A percentile compares a stretch with the other conserved stretches of the same genome.
Conservation (phyloP, 2,888 invertebrate genomes). For the Acrobasis repandana region DNA sequence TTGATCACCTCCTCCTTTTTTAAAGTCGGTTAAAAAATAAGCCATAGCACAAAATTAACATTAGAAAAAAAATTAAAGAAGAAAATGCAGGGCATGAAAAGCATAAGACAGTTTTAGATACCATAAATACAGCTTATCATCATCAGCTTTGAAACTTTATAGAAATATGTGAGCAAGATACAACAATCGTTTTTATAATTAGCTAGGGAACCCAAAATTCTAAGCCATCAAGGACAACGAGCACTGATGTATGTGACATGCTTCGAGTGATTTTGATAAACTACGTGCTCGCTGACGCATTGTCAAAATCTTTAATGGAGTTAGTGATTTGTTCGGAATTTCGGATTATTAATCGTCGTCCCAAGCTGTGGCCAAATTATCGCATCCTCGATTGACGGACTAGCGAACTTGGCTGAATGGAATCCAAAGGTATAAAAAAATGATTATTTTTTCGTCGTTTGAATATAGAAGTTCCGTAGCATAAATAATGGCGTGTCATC, state of each 20-base stretch:
- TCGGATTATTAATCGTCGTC: conserved; percentile 62
- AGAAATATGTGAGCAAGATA: too few relatives aligned
- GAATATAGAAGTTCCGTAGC: too few relatives aligned
- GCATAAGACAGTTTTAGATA: too few relatives aligned
- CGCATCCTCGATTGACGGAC: conserved; percentile 28
- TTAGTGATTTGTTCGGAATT: conserved; percentile 56
- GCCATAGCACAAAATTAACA: too few relatives aligned
- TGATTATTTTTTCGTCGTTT: too few relatives aligned
- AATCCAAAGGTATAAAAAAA: neutral
- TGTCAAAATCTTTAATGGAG: conserved; percentile 66
- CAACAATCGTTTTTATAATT: neutral
- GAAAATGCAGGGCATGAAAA: too few relatives aligned
- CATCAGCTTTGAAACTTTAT: too few relatives aligned
- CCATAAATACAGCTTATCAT: too few relatives aligned
- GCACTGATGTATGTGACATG: conserved; percentile 60
- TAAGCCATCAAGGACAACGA: conserved; percentile 43
- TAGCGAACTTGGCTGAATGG: neutral
- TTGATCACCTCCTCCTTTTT: too few relatives aligned
- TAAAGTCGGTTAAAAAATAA: too few relatives aligned
- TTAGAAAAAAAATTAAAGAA: too few relatives aligned
- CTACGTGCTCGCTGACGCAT: conserved; percentile 58
- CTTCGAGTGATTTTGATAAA: conserved; percentile 64
- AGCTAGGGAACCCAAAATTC: conserved; percentile 26
- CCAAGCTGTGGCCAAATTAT: conserved; percentile 39
- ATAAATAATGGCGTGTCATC: too few relatives aligned